These are phyloP conservation scores for Daphoenositta chrysoptera DNA, from an alignment of 2,113 vertebrate genomes.

Conservation along the genomic window DNA sequence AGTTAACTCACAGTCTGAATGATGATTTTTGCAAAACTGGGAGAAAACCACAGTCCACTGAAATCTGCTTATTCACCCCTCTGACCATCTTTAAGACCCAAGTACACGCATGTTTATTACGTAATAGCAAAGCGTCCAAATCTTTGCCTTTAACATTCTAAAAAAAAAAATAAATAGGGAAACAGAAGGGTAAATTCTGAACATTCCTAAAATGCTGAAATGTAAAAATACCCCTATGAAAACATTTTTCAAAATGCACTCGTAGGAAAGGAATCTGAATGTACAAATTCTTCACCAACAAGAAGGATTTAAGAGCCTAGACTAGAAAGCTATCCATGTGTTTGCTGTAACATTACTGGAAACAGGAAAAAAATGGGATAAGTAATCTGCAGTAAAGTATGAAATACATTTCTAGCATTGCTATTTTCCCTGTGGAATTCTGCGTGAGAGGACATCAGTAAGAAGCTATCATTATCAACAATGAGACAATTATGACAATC, in stretches of 20 bases:
- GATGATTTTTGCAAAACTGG: neutral
- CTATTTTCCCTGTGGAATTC: neutral
- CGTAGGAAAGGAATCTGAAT: neutral
- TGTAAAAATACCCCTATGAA: neutral
- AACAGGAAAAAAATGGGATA: neutral
- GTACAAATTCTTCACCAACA: neutral
- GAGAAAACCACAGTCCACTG: neutral
- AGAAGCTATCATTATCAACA: neutral
- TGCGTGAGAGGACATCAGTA: neutral
- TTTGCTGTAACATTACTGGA: neutral
- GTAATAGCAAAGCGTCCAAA: rapidly evolving
- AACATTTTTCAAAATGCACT: neutral
- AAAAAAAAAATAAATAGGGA: neutral
- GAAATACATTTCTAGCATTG: neutral
- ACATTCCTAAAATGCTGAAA: neutral
- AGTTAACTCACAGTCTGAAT: neutral
- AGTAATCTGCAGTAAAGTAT: neutral
- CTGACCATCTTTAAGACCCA: neutral
- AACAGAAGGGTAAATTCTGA: neutral
- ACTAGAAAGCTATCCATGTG: neutral
- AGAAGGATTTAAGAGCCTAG: neutral
- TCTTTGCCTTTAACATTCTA: neutral
- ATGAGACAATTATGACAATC: neutral
- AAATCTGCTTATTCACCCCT: neutral
- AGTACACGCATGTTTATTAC: neutral